Evolutionary conservation across 2,888 invertebrate species (phyloP).

Genomic region (Nomada lathburiana): DNA sequence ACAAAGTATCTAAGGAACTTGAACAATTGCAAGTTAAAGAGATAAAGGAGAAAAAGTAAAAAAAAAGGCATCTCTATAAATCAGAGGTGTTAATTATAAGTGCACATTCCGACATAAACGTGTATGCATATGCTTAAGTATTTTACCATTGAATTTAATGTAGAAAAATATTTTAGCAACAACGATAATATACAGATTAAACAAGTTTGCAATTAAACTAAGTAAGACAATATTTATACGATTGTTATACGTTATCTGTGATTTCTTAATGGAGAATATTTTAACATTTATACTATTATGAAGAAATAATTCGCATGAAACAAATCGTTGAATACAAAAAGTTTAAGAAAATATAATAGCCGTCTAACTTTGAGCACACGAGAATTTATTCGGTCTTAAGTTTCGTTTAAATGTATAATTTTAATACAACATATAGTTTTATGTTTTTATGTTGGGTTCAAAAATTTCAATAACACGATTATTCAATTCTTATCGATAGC

Average conservation of each 20-base stretch:
- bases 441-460: neutral
- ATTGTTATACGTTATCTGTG: slow-evolving; percentile 74
- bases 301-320: slow-evolving; percentile 19
- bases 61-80: slow-evolving; percentile 19
- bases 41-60: slow-evolving; percentile 71
- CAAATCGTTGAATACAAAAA: slow-evolving; percentile 12
- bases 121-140: slow-evolving; percentile 54
- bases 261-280: slow-evolving; percentile 69
- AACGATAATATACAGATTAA: slow-evolving; percentile 48
- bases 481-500: slow-evolving; percentile 4
- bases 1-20: slow-evolving; percentile 86
- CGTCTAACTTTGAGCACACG: slow-evolving; percentile 30
- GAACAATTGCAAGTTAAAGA: slow-evolving; percentile 87
- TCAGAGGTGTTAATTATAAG: slow-evolving; percentile 40
- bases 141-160: slow-evolving; percentile 47
- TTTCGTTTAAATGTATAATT: slow-evolving; percentile 15
- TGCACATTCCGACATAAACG: slow-evolving; percentile 65
- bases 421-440: slow-evolving; percentile 40
- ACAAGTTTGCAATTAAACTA: slow-evolving; percentile 69
- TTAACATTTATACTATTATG: slow-evolving; percentile 51
- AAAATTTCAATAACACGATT: slow-evolving; percentile 18
- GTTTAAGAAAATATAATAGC: slow-evolving; percentile 31
- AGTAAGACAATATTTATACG: slow-evolving; percentile 74
- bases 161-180: slow-evolving; percentile 65
- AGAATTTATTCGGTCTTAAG: slow-evolving; percentile 46